Percentiles rank a stretch among this genome's conserved stretches.
Evolutionary conservation across 2,888 invertebrate genomes (phyloP).

Genomic region (Papilio elwesi): DNA sequence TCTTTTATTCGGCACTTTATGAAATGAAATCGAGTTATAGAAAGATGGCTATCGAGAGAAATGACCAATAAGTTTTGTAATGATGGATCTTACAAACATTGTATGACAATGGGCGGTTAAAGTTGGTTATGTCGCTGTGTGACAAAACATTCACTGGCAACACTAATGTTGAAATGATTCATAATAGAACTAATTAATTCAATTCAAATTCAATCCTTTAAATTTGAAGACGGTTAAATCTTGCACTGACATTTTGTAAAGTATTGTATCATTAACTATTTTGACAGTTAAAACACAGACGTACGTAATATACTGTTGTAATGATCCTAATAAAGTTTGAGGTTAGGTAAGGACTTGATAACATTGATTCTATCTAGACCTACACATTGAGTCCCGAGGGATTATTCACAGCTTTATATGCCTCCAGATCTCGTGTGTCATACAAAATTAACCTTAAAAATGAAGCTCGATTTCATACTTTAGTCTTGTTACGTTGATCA

Average conservation of each 20-base stretch:
- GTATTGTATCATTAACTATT: neutral
- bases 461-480: too few species aligned
- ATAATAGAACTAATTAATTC: constrained; percentile 19
- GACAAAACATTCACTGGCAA: constrained; percentile 3
- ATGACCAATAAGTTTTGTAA: constrained; percentile 24
- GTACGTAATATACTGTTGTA: too few species aligned
- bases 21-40: constrained; percentile 11
- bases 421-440: too few species aligned
- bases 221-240: neutral
- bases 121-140: neutral
- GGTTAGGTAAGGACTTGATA: too few species aligned
- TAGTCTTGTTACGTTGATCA: too few species aligned
- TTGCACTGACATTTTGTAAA: neutral
- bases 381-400: too few species aligned
- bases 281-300: too few species aligned
- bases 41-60: constrained; percentile 23
- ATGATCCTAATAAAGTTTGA: too few species aligned
- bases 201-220: neutral
- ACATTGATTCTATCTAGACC: too few species aligned
- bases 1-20: constrained; percentile 24
- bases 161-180: constrained; percentile 2
- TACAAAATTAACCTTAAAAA: too few species aligned
- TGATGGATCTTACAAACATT: constrained; percentile 8
- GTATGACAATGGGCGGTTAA: constrained; percentile 22
- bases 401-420: too few species aligned